phyloP scores from a whole-genome alignment of 2,113 vertebrate genomes.

The Redunca redunca region DNA sequence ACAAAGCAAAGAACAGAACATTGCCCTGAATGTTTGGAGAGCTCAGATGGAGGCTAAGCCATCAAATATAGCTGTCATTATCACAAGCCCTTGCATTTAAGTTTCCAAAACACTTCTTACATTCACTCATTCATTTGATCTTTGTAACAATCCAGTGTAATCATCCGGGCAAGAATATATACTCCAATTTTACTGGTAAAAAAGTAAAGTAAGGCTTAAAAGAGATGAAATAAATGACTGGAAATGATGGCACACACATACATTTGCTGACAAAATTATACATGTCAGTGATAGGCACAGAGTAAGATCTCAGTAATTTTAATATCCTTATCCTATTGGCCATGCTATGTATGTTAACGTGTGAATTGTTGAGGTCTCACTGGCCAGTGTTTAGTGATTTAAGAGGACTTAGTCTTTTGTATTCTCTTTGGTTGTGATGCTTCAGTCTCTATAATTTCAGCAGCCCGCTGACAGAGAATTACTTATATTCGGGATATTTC shows the following conservation, averaged over 20 bases:
- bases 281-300: not conserved
- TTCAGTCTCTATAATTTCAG: not conserved
- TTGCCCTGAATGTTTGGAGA: conserved; percentile 44
- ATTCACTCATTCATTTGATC: not conserved
- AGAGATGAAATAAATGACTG: not conserved
- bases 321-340: not conserved
- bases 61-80: not conserved
- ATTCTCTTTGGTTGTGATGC: not conserved
- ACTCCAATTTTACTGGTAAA: not conserved
- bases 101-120: not conserved
- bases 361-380: not conserved
- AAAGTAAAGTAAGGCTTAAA: not conserved
- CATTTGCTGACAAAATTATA: not conserved
- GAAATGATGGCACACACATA: not conserved
- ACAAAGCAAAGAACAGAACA: conserved; percentile 58
- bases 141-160: not conserved
- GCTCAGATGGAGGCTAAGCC: not conserved
- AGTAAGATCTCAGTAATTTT: not conserved
- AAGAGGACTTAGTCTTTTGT: not conserved
- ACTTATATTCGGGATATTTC: not conserved
- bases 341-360: not conserved
- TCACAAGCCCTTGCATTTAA: not conserved
- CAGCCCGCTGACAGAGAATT: not conserved
- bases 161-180: not conserved
- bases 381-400: not conserved